These are phyloP conservation scores for Poecilia picta DNA, from an alignment of 2,797 vertebrate genomes.

Conservation along the genomic window DNA sequence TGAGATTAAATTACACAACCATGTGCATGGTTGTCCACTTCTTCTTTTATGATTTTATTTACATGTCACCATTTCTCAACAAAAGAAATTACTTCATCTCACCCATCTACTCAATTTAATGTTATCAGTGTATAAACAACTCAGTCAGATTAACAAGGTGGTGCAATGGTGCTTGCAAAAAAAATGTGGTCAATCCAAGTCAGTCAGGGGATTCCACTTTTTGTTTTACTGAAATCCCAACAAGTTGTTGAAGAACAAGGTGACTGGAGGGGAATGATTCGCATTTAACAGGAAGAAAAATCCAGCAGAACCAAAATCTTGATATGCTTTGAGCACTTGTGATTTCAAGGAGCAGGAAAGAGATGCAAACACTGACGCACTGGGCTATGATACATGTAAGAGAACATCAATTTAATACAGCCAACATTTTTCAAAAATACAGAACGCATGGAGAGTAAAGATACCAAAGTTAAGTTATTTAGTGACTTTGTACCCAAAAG, in stretches of 20 bases:
- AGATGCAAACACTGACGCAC: background rate
- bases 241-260: background rate
- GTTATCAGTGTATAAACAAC: background rate
- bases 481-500: background rate
- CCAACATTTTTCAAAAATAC: background rate
- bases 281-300: background rate
- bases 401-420: background rate
- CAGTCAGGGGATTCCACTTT: background rate
- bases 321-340: background rate
- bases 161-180: background rate
- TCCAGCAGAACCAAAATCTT: background rate
- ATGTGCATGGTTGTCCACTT: no score
- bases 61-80: background rate
- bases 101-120: background rate
- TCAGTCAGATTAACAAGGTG: no score
- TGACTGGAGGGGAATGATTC: background rate
- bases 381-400: background rate
- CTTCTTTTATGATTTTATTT: background rate
- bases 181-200: background rate
- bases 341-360: background rate
- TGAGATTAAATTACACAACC: background rate
- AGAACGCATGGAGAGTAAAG: background rate
- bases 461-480: background rate
- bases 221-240: background rate
- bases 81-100: background rate